Evolutionary conservation across 1,140 invertebrate genomes (phyloP).

Genomic region (Drosophila oshimai): DNA sequence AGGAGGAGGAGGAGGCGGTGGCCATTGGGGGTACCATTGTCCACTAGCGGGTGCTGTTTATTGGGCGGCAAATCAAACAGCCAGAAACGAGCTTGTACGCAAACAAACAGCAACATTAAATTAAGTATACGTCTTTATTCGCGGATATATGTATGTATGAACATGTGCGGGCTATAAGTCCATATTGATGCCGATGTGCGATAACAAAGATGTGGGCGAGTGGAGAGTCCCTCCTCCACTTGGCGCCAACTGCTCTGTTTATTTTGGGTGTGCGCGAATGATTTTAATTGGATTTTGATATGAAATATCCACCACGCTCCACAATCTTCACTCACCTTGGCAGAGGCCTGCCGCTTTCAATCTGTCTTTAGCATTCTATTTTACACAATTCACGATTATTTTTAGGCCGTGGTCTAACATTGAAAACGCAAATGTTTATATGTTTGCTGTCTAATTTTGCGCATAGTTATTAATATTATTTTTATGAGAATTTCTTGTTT

Average conservation of each 20-base stretch:
- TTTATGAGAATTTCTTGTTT: slow-evolving; percentile 40
- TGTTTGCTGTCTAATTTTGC: slow-evolving; percentile 56
- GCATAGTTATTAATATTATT: slow-evolving; percentile 59
- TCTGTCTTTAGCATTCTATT: slow-evolving; percentile 52
- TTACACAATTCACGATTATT: slow-evolving; percentile 64
- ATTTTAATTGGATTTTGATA: slow-evolving; percentile 79
- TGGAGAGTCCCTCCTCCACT: slow-evolving; percentile 20
- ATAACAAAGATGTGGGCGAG: slow-evolving; percentile 13
- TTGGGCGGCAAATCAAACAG: slow-evolving; percentile 27
- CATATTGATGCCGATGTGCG: slow-evolving; percentile 26
- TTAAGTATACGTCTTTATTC: slow-evolving; percentile 14
- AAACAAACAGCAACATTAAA: slow-evolving; percentile 40
- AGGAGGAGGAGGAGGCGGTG: background rate
- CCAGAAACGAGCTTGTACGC: slow-evolving; percentile 8
- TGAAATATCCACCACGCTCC: slow-evolving; percentile 32
- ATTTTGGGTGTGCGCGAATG: slow-evolving; percentile 53
- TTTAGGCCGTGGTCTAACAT: slow-evolving; percentile 68
- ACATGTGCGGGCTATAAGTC: background rate
- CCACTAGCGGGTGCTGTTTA: slow-evolving; percentile 26
- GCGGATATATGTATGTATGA: background rate
- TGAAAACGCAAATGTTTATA: slow-evolving; percentile 62
- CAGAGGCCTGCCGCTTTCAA: slow-evolving; percentile 49
- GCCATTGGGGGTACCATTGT: slow-evolving; percentile 15
- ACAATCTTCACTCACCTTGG: slow-evolving; percentile 41
- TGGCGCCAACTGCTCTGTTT: slow-evolving; percentile 62